Evolutionary conservation across 2,113 vertebrate species (phyloP).

Genomic region (Pollimyrus isidori): DNA sequence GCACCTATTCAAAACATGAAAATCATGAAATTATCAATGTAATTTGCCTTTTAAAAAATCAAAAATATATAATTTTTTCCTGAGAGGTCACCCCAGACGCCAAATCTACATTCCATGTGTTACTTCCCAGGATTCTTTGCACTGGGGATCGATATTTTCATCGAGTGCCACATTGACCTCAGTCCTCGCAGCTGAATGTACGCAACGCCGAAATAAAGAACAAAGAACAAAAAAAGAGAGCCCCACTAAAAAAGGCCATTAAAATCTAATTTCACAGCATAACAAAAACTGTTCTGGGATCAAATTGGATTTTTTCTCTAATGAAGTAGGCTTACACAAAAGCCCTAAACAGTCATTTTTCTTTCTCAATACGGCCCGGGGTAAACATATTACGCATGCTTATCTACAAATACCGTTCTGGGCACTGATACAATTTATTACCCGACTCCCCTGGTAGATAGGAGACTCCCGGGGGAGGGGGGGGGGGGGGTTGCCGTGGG

Average conservation of each 20-base stretch:
- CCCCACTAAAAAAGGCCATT: slow-evolving; percentile 8
- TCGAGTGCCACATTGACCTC: background rate
- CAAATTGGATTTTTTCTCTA: slow-evolving; percentile 47
- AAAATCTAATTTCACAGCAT: slow-evolving; percentile 46
- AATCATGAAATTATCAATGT: background rate
- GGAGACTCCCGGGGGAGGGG: slow-evolving; percentile 18
- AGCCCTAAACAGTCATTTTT: slow-evolving; percentile 31
- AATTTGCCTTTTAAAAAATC: background rate
- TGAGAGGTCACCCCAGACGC: background rate
- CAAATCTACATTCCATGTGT: slow-evolving; percentile 21
- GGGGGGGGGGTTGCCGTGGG: background rate
- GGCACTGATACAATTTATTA: slow-evolving; percentile 50
- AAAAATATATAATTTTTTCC: background rate
- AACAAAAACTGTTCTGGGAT: slow-evolving; percentile 39
- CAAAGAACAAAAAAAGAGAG: slow-evolving; percentile 20
- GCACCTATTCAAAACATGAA: background rate
- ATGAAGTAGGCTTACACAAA: slow-evolving; percentile 40
- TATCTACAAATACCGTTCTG: slow-evolving; percentile 28
- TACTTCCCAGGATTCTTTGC: slow-evolving; percentile 18
- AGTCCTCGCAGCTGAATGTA: background rate
- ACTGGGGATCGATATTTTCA: slow-evolving; percentile 1
- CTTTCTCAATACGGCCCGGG: slow-evolving; percentile 14
- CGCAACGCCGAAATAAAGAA: slow-evolving; percentile 7
- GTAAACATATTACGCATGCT: slow-evolving; percentile 34
- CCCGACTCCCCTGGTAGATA: slow-evolving; percentile 38